phyloP scores from a whole-genome alignment of 2,113 vertebrate species.

The Tragelaphus strepsiceros region DNA sequence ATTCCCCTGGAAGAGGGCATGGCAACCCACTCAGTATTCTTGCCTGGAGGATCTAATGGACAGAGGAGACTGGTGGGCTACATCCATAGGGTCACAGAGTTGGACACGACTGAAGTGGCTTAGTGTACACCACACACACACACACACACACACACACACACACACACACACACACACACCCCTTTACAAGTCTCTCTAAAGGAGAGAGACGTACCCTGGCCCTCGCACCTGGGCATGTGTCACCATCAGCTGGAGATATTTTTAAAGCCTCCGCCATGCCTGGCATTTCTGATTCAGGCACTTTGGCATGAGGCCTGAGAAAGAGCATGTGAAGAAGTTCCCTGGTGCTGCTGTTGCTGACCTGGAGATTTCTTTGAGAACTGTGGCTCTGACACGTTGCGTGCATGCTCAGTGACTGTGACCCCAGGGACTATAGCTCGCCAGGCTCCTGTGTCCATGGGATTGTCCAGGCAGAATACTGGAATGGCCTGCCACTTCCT shows the following conservation, averaged over 20 bases:
- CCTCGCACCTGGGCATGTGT: fast-evolving
- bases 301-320: background rate
- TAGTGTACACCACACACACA: background rate
- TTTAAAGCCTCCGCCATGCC: fast-evolving
- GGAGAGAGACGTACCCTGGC: background rate
- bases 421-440: background rate
- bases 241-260: too few relatives aligned
- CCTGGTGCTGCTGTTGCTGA: background rate
- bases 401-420: background rate
- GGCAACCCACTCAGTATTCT: background rate
- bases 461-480: background rate
- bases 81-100: background rate
- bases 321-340: background rate
- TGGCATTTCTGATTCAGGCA: background rate
- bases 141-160: background rate
- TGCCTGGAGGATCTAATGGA: background rate
- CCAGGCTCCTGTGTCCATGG: background rate
- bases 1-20: background rate
- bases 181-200: background rate
- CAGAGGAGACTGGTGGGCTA: background rate
- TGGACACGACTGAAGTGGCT: background rate
- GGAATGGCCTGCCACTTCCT: background rate
- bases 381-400: too few relatives aligned
- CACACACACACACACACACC: background rate
- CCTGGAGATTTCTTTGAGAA: background rate